Conservation (phyloP, 2,888 invertebrate genomes). For the Bombylius major region DNA sequence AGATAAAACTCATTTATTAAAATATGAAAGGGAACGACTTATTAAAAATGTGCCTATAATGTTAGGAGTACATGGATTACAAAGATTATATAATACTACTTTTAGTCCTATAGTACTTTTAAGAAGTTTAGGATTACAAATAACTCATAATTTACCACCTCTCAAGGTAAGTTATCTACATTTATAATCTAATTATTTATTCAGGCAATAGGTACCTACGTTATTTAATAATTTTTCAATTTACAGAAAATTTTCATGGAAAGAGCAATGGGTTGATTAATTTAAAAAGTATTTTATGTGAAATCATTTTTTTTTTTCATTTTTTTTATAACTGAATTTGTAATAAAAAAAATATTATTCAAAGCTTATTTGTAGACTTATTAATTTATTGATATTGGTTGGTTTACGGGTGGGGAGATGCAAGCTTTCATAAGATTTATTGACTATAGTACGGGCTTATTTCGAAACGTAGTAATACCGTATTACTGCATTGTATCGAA, state of each 20-base stretch:
- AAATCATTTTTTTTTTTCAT: no score
- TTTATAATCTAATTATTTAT: no score
- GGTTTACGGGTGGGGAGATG: no score
- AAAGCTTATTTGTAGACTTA: no score
- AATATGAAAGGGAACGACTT: slow-evolving; percentile 77
- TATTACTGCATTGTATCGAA: no score
- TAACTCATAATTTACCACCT: slow-evolving; percentile 61
- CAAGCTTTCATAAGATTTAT: no score
- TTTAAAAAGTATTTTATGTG: background rate
- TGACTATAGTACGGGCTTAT: no score
- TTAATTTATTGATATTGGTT: no score
- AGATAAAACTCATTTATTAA: slow-evolving; percentile 44
- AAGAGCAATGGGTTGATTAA: slow-evolving; percentile 8
- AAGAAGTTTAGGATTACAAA: slow-evolving; percentile 68
- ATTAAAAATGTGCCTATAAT: slow-evolving; percentile 80
- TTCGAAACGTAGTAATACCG: no score
- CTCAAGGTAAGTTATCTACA: slow-evolving; percentile 46
- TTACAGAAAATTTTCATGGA: slow-evolving; percentile 14
- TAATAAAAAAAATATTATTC: no score
- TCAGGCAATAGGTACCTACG: no score
- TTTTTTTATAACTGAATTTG: no score
- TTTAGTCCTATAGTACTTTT: slow-evolving; percentile 63
- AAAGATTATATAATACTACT: slow-evolving; percentile 66
- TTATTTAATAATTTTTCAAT: background rate
- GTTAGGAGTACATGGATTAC: slow-evolving; percentile 74